Conservation (phyloP, 2,797 vertebrate species). For the Bovichtus variegatus region DNA sequence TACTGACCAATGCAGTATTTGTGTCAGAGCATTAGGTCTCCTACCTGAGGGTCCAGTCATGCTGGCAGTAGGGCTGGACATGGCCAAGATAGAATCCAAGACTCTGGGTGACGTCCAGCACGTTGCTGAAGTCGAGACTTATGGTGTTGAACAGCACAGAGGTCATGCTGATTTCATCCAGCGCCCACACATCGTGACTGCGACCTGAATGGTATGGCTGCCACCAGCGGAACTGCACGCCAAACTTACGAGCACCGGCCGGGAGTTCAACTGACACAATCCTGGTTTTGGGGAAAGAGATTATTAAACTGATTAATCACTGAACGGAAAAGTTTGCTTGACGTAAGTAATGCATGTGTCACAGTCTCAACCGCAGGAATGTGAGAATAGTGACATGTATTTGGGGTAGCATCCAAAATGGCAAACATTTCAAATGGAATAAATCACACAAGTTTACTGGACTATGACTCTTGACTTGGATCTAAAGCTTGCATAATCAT, state of each 20-base stretch:
- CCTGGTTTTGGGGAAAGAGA: conserved; percentile 73
- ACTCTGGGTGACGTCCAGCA: conserved; percentile 97
- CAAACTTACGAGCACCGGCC: conserved; percentile 92
- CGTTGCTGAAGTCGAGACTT: conserved; percentile 96
- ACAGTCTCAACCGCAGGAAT: background rate
- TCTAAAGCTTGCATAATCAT: conserved; percentile 44
- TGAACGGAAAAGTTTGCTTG: conserved; percentile 1
- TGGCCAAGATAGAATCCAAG: conserved; percentile 99
- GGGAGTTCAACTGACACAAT: conserved; percentile 97
- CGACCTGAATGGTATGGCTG: conserved; percentile 97
- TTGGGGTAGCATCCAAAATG: background rate
- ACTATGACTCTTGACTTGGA: conserved; percentile 57
- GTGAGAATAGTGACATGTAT: conserved; percentile 3
- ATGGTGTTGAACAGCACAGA: conserved; percentile 98
- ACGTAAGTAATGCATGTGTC: background rate
- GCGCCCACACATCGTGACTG: conserved; percentile 95
- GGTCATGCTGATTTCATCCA: conserved; percentile 99
- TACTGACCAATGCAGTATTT: background rate
- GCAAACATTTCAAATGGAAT: conserved; percentile 50
- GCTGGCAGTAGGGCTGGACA: conserved; percentile 96
- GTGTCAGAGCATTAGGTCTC: conserved; percentile 1
- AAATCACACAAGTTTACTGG: conserved; percentile 52
- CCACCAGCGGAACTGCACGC: conserved; percentile 99
- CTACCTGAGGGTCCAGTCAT: conserved; percentile 98
- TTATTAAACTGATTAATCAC: background rate